Percentiles rank a stretch among this genome's conserved stretches.
Evolutionary conservation across 2,797 vertebrate species (phyloP).

Genomic region (Streptopelia turtur): DNA sequence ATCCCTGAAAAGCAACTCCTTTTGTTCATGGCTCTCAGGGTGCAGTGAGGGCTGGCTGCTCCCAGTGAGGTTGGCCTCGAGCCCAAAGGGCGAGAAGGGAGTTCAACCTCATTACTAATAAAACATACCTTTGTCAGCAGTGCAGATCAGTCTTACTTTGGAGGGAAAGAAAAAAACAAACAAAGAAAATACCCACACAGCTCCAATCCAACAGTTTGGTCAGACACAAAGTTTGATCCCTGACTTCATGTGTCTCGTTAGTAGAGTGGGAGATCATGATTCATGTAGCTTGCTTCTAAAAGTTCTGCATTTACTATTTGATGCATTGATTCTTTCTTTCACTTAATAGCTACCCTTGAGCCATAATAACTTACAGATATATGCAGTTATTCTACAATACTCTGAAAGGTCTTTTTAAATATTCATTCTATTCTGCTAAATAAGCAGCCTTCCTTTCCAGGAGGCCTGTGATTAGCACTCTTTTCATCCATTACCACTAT

Average conservation of each 20-base stretch:
- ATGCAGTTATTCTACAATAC: constrained; percentile 67
- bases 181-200: background rate
- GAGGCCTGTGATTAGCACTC: constrained; percentile 53
- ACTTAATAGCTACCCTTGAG: constrained; percentile 64
- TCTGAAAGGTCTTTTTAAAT: constrained; percentile 69
- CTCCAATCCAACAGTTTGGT: background rate
- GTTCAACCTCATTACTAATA: background rate
- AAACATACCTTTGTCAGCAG: background rate
- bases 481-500: constrained; percentile 42
- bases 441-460: constrained; percentile 64
- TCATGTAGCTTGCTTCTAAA: background rate
- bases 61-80: background rate
- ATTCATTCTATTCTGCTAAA: constrained; percentile 69
- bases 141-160: background rate
- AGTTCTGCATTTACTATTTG: constrained; percentile 57
- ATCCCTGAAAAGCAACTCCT: background rate
- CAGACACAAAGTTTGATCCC: background rate
- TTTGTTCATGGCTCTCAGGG: background rate
- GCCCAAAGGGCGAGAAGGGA: background rate
- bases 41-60: background rate
- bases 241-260: background rate
- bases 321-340: constrained; percentile 65
- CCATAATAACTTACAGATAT: constrained; percentile 68
- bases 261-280: background rate
- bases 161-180: no score